Evolutionary conservation across 1,140 invertebrate genomes (phyloP), one percentile per base, ranked within the genome.

Genomic region (Pseudomyrmex dendroicus): DNA sequence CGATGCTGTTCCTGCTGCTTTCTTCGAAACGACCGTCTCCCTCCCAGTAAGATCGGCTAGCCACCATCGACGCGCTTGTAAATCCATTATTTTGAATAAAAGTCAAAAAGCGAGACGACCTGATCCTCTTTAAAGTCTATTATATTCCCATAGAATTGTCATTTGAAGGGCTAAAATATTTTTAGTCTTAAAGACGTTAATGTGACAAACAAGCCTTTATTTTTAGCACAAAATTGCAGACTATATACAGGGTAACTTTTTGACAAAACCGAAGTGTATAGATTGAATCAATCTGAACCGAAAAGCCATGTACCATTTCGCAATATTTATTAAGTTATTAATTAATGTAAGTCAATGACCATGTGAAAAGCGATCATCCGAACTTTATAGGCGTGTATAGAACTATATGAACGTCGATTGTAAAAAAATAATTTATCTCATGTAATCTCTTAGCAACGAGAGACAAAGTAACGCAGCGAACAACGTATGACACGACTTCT

Each of bases 11-110:
- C 57, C n/a, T 17, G 13, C 0, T 63, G 73, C 82, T 83, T 74
- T 74, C 82, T 83, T 64, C 72, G 20, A 35, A 48, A 25, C 59
- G 67, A 50, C 48, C 46, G 67, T 82, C 56, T 22, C 44, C 46
- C 35, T n/a, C 64, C 15, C 61, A 50, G 17, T 46, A 35, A 66
- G 48, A 66, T 10, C 61, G 44, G 0, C 54, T 54, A 66, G 44
- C 66, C 86, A 87, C 86, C 84, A 62, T 72, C 46, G 68, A 82
- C 78, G 85, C 82, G 74, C 86, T 84, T 85, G 68, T 88, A 87
- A 88, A 84, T 84, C 86, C 83, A 88, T 88, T 88, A 88, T 62
- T 59, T 63, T 76, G 64, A 25, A 46, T 56, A 84, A 82, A 61
- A 86, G 74, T 86, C 70, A 72, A 76, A 62, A 61, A 64, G 35